Percentiles rank a stretch among this genome's conserved stretches.
These are phyloP conservation scores for Limulus polyphemus DNA, from an alignment of 2,888 invertebrate genomes.

Conservation along the genomic window DNA sequence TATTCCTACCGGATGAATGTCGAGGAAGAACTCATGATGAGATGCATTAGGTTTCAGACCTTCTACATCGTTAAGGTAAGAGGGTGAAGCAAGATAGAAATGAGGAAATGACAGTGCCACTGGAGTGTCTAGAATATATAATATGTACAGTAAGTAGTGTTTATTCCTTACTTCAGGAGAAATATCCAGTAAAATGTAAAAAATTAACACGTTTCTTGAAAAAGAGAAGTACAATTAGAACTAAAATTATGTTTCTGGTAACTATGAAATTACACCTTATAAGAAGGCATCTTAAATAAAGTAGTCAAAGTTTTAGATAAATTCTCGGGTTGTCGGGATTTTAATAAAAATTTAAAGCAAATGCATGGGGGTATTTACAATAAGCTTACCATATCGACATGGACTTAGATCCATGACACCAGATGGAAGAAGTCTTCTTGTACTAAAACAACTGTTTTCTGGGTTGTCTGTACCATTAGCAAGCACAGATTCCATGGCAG, in stretches of 20 bases:
- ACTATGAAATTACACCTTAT: no score
- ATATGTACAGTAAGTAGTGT: no score
- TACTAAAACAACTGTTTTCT: constrained; percentile 19
- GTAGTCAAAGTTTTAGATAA: no score
- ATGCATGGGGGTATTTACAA: no score
- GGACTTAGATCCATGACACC: constrained; percentile 23
- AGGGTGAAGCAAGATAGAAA: constrained; percentile 20
- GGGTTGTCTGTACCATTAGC: constrained; percentile 20
- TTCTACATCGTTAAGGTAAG: constrained; percentile 11
- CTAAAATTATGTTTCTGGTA: no score
- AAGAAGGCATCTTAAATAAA: no score
- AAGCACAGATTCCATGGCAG: constrained; percentile 16
- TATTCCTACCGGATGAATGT: constrained; percentile 63
- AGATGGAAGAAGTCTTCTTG: constrained; percentile 11
- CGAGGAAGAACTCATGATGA: constrained; percentile 64
- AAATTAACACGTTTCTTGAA: no score
- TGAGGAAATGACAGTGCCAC: constrained; percentile 22
- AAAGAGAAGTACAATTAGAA: no score
- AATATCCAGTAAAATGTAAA: no score
- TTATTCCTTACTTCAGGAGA: no score
- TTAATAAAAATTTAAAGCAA: no score
- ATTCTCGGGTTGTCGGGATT: no score
- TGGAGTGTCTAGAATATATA: constrained; percentile 9
- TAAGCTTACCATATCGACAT: constrained; percentile 20
- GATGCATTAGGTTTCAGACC: constrained; percentile 19